Evolutionary conservation across 2,888 invertebrate species (phyloP), one percentile per base, ranked within the genome.

Genomic region (Aricia artaxerxes): DNA sequence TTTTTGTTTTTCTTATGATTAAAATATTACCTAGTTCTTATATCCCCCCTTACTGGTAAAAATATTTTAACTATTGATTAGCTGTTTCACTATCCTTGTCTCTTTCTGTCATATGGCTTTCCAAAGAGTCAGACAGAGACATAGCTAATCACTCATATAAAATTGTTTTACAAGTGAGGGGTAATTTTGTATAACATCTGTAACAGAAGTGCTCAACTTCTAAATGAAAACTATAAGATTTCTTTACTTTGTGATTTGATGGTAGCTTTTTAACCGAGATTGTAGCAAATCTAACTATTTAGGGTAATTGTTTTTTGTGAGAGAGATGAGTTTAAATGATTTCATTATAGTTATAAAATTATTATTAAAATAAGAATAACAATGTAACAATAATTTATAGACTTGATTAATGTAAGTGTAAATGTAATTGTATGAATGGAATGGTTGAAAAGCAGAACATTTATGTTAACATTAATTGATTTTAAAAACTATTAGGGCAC

Each of bases 1-100:
- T 84, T 85, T 89, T 89, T 91, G 89, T 92, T 92, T 91, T 84
- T 89, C 87, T 86, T 88, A 86, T 87, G 85, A 86, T 85, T 61
- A 57, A 49, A 73, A 78, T 75, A 73, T 89, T 84, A 89, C 85
- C 89, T 87, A 86, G 84, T 84, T 82, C 82, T 82, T 83, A 83
- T 78, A 79, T 16, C 16, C 13, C 57, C 57, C 16, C 57, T 57
- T 57, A 57, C 16, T 57, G 57, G 16, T 16, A 57, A 57, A 57
- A 13, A 16, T 57, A 16, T 57, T 57, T 4, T 13, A 57, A 57
- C 16, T 57, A 16, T 16, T 57, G 57, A 57, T 57, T 57, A 57
- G 57, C 57, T 16, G 57, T 57, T 57, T 4, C 13, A 57, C 13
- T 57, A 57, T 57, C 57, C 57, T 57, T 57, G 57, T 57, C 57